Conservation (phyloP, 2,888 invertebrate species). For the Eupithecia subfuscata region DNA sequence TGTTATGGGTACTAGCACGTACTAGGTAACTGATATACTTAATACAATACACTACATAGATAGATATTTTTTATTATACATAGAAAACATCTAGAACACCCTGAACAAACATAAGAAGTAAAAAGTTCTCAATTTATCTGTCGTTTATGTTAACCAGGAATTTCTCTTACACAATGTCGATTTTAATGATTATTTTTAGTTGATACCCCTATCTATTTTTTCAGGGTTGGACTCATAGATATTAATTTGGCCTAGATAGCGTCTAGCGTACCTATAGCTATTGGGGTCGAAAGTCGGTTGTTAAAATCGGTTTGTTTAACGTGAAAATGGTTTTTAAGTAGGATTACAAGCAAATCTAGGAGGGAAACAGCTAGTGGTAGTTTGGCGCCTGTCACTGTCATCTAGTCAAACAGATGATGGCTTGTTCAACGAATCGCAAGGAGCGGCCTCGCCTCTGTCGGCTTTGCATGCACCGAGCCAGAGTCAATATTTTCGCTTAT, state of each 20-base stretch:
- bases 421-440: slow-evolving; percentile 3
- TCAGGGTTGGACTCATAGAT: neutral
- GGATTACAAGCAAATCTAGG: neutral
- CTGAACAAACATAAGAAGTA: neutral
- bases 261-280: too few species aligned
- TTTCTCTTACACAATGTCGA: neutral
- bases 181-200: neutral
- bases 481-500: slow-evolving; percentile 1
- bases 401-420: neutral
- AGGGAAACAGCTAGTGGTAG: neutral
- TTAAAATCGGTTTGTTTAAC: neutral
- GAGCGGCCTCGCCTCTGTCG: slow-evolving; percentile 1
- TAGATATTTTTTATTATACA: too few species aligned
- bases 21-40: too few species aligned
- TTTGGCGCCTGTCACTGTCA: slow-evolving; percentile 3
- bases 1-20: too few species aligned
- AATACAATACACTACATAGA: too few species aligned
- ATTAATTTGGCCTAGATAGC: neutral
- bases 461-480: slow-evolving; percentile 4
- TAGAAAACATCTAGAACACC: too few species aligned
- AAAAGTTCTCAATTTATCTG: neutral
- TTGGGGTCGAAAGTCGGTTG: too few species aligned
- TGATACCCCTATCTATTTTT: neutral
- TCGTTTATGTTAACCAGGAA: neutral
- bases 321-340: too few species aligned